Evolutionary conservation across 2,797 vertebrate species (phyloP).

Genomic region (Oryzias dopingdopingensis): DNA sequence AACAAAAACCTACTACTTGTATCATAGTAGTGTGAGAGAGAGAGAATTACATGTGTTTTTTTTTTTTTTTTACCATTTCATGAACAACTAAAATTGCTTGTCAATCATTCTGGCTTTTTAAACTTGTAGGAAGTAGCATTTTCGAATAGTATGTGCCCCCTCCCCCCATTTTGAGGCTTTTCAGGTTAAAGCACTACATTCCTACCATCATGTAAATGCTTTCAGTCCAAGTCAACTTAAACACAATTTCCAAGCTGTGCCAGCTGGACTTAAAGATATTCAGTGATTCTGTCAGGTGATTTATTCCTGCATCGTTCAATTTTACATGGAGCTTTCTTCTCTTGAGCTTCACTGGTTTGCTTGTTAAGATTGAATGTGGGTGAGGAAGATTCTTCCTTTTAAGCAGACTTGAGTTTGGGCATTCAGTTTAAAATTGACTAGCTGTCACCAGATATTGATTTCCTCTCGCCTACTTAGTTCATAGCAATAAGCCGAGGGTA

Average conservation of each 20-base stretch:
- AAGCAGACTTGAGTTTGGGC: constrained; percentile 63
- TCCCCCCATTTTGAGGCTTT: constrained; percentile 54
- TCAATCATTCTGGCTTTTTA: constrained; percentile 24
- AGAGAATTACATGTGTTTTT: too few relatives aligned
- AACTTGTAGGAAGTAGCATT: constrained; percentile 46
- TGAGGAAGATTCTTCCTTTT: constrained; percentile 62
- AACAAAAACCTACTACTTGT: too few relatives aligned
- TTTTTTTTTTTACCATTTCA: too few relatives aligned
- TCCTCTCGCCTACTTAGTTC: constrained; percentile 68
- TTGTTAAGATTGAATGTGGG: constrained; percentile 63
- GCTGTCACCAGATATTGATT: constrained; percentile 76
- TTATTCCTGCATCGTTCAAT: constrained; percentile 65
- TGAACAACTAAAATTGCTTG: too few relatives aligned
- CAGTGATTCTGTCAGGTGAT: constrained; percentile 67
- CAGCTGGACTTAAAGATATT: constrained; percentile 67
- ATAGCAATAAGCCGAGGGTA: constrained; percentile 65
- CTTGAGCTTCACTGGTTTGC: constrained; percentile 43
- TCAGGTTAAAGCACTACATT: constrained; percentile 49
- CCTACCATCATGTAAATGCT: constrained; percentile 61
- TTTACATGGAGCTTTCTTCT: constrained; percentile 61
- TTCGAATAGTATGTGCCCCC: constrained; percentile 62
- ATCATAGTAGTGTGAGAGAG: too few relatives aligned
- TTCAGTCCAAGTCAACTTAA: constrained; percentile 51
- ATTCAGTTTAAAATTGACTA: constrained; percentile 74
- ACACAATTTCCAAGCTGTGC: constrained; percentile 59